Percentiles rank a stretch among this genome's conserved stretches.
Conservation (phyloP, 1,140 invertebrate genomes). For the Cydia strobilella region DNA sequence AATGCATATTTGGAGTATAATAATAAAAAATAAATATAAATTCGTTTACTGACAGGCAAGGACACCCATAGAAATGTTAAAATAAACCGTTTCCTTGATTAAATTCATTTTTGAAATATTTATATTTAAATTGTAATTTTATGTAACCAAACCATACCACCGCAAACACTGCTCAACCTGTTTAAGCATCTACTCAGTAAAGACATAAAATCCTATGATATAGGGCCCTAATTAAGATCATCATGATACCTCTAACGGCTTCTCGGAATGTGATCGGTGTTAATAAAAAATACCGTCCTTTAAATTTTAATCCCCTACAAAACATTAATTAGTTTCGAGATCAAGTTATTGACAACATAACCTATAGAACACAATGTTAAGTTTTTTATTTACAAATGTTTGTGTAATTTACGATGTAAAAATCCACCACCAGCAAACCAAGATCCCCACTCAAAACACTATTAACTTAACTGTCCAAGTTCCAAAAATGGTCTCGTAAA, state of each 20-base stretch:
- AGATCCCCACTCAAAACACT: conserved; percentile 5
- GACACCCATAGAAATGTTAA: too few relatives aligned
- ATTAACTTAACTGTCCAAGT: not conserved
- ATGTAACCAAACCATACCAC: too few relatives aligned
- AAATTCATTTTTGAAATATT: too few relatives aligned
- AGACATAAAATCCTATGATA: conserved; percentile 47
- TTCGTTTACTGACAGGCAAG: too few relatives aligned
- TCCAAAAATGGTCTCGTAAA: not conserved
- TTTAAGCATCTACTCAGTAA: not conserved
- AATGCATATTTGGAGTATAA: too few relatives aligned
- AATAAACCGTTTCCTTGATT: too few relatives aligned
- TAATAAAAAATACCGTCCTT: not conserved
- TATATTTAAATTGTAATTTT: too few relatives aligned
- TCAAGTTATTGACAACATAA: conserved; percentile 4
- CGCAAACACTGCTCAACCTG: not conserved
- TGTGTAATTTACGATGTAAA: conserved; percentile 36
- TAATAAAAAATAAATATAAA: too few relatives aligned
- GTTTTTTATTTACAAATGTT: not conserved
- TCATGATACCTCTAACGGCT: conserved; percentile 20
- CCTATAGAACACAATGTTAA: not conserved
- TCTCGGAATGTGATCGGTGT: conserved; percentile 10
- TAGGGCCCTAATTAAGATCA: conserved; percentile 40
- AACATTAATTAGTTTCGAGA: not conserved
- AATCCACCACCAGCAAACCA: conserved; percentile 36
- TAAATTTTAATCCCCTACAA: not conserved